Base-by-base conservation (phyloP, 2,113 vertebrate genomes). In the Cebidichthys violaceus region DNA sequence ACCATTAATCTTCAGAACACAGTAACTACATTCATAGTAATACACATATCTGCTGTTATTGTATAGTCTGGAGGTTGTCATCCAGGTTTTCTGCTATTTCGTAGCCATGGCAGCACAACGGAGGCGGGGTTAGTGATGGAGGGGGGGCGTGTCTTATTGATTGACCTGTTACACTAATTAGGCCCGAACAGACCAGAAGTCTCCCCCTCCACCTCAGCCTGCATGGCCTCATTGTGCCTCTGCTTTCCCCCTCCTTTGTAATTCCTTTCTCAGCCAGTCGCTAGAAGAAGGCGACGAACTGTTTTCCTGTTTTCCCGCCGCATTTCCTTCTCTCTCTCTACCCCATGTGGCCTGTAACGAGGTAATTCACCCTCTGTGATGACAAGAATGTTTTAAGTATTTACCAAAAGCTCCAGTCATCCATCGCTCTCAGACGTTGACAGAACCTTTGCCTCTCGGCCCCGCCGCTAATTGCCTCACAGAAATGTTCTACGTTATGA, bases 141-240 rank as follows among this genome's bases (percentile, higher is more conserved):
- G 60, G 76, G 60, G 76, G 81, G 55, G 69, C 20, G 77, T 84
- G 80, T 60, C 33, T 76, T 77, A 88, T 91, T 91, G 87, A 93
- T 92, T 90, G 91, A 92, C 83, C 85, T 82, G 74, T 82, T 84
- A 77, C 69, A 68, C 66, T 91, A 90, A 93, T 90, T 83, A 78
- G 79, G 67, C 41, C 41, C 43, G 68, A 77, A 78, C 47, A 68
- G 27, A 66, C 66, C 29, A 54, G 22, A 59, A 72, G 77, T 27
- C 45, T 24, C 15, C 4, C 4, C 57, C 62, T 3, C 59, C 37
- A 65, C 75, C 52, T 54, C 43, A 13, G 45, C 31, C 33, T 59
- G 10, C 22, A 6, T 27, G 39, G 76, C 50, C 50, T 59, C 73
- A 69, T 35, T 33, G 39, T 71, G 70, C 52, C 41, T 75, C 73